These are phyloP conservation scores for Luscinia luscinia DNA, from an alignment of 2,797 vertebrate species.

Conservation along the genomic window DNA sequence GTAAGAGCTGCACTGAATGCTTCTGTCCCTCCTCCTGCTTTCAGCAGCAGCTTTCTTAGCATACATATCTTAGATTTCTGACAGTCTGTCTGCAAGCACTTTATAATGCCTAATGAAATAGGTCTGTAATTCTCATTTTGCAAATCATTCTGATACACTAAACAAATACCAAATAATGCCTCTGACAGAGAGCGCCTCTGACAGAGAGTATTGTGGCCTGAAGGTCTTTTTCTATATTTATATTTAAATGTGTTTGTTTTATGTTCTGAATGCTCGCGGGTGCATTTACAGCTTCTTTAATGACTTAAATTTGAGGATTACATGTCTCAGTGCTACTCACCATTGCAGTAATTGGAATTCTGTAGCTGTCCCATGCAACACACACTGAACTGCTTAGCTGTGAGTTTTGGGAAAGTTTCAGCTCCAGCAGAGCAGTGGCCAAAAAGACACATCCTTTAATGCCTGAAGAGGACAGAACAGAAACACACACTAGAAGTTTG, in stretches of 20 bases:
- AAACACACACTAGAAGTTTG: constrained; percentile 21
- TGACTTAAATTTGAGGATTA: constrained; percentile 61
- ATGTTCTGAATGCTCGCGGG: neutral
- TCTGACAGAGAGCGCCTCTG: neutral
- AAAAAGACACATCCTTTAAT: constrained; percentile 54
- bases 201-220: neutral
- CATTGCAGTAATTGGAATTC: constrained; percentile 66
- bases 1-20: neutral
- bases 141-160: neutral
- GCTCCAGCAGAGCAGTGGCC: constrained; percentile 44
- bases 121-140: neutral
- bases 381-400: constrained; percentile 60
- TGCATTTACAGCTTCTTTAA: constrained; percentile 27
- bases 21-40: neutral
- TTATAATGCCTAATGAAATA: constrained; percentile 3
- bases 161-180: neutral
- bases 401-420: constrained; percentile 59
- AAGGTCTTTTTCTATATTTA: neutral
- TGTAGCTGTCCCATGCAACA: constrained; percentile 45
- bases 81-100: neutral
- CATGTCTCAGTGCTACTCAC: constrained; percentile 25
- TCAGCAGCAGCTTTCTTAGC: neutral
- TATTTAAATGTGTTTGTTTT: constrained; percentile 7
- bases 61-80: neutral
- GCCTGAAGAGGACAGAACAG: constrained; percentile 53